Percentiles rank a stretch among this genome's conserved stretches.
Evolutionary conservation across 2,797 vertebrate species (phyloP).

Genomic region (Liparis tanakae): DNA sequence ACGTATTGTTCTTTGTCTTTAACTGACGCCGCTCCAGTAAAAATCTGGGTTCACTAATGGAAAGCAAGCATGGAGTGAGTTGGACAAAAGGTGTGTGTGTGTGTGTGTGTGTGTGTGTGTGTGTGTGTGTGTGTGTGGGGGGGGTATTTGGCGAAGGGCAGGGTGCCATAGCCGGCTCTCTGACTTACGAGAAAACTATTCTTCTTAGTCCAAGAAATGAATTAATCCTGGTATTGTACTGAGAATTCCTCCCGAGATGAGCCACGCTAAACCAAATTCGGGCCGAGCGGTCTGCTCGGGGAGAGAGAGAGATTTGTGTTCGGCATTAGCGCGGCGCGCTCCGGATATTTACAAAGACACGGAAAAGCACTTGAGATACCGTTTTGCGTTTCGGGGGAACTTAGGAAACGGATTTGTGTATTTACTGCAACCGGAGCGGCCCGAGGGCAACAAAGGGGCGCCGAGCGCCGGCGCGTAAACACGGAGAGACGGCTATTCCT

Average conservation of each 20-base stretch:
- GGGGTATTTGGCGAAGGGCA: slow-evolving; percentile 6
- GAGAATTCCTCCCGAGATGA: slow-evolving; percentile 57
- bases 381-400: slow-evolving; percentile 51
- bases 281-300: slow-evolving; percentile 40
- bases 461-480: slow-evolving; percentile 66
- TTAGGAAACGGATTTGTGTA: slow-evolving; percentile 51
- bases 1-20: slow-evolving; percentile 16
- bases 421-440: slow-evolving; percentile 50
- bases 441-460: slow-evolving; percentile 49
- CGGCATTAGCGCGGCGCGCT: slow-evolving; percentile 29
- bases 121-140: too few relatives aligned
- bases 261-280: slow-evolving; percentile 43
- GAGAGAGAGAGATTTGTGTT: slow-evolving; percentile 41
- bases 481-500: slow-evolving; percentile 64
- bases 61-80: slow-evolving; percentile 34
- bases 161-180: slow-evolving; percentile 32
- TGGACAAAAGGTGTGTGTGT: slow-evolving; percentile 12
- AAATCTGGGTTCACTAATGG: slow-evolving; percentile 39
- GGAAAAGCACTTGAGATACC: slow-evolving; percentile 61
- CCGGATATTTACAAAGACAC: slow-evolving; percentile 48
- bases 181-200: slow-evolving; percentile 48
- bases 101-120: too few relatives aligned
- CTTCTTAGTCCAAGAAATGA: slow-evolving; percentile 25
- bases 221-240: slow-evolving; percentile 57
- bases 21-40: slow-evolving; percentile 27